These are phyloP conservation scores for Dipus sagitta DNA, from an alignment of 2,797 vertebrate genomes.

Conservation along the genomic window DNA sequence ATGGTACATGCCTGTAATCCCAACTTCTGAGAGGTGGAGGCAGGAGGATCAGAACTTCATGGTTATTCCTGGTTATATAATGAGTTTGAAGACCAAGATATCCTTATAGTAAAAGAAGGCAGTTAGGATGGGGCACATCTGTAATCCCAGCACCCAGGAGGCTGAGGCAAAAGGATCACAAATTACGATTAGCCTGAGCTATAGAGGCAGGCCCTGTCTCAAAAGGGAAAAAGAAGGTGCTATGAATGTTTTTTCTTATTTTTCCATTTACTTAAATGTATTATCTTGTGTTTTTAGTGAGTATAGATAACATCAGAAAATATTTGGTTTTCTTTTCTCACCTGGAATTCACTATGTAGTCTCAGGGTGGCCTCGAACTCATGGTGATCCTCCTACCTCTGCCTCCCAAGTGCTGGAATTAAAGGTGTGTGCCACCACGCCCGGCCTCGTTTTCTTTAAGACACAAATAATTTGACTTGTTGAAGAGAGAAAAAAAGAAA, in stretches of 20 bases:
- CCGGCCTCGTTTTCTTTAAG: too few relatives aligned
- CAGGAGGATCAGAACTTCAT: too few relatives aligned
- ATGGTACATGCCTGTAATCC: neutral
- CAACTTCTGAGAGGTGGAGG: neutral
- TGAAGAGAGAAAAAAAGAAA: slow-evolving; percentile 16
- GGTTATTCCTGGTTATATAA: neutral
- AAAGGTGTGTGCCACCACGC: too few relatives aligned
- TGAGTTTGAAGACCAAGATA: neutral
- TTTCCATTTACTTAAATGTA: neutral
- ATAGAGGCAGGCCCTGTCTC: neutral
- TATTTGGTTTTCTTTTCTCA: too few relatives aligned
- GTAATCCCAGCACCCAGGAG: neutral
- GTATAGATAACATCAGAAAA: neutral
- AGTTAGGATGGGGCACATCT: neutral
- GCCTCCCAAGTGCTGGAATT: too few relatives aligned
- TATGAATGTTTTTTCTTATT: neutral
- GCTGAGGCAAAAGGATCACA: too few relatives aligned
- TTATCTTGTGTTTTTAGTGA: neutral
- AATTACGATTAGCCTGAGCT: too few relatives aligned
- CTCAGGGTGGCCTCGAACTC: too few relatives aligned
- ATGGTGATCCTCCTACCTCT: too few relatives aligned
- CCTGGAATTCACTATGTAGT: too few relatives aligned
- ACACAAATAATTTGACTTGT: neutral
- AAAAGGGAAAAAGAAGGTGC: neutral
- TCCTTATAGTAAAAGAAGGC: neutral